A percentile compares a stretch with the other conserved stretches of the same genome.
Evolutionary conservation across 2,797 vertebrate genomes (phyloP).

Genomic region (Tolypeutes matacus): DNA sequence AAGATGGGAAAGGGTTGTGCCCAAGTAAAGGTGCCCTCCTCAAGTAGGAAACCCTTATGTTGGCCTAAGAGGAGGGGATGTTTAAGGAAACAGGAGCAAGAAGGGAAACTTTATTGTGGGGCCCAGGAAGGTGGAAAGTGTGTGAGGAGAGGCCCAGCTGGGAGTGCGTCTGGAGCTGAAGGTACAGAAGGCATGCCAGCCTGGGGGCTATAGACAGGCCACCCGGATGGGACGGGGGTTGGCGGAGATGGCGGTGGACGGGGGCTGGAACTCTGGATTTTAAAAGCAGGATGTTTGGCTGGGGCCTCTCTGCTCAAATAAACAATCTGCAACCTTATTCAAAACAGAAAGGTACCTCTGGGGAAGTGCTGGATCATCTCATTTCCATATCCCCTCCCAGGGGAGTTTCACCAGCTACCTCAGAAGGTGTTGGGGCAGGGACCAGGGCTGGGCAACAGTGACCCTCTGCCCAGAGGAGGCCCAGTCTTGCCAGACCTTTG

Average conservation of each 20-base stretch:
- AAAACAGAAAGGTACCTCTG: slow-evolving; percentile 88
- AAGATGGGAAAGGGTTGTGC: background rate
- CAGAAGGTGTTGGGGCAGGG: background rate
- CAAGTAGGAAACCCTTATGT: background rate
- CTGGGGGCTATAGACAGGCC: background rate
- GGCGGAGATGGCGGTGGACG: too few species aligned
- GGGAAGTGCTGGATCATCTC: slow-evolving; percentile 90
- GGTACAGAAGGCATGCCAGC: background rate
- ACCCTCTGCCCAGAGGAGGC: background rate
- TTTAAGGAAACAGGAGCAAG: background rate
- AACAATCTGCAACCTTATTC: slow-evolving; percentile 95
- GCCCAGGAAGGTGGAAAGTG: background rate
- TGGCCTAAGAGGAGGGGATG: background rate
- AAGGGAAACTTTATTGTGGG: background rate
- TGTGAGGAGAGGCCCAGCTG: background rate
- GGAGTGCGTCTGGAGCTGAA: background rate
- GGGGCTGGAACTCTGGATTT: slow-evolving; percentile 82
- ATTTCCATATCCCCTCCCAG: slow-evolving; percentile 89
- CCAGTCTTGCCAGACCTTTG: background rate
- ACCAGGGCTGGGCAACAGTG: background rate
- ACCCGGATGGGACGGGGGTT: background rate
- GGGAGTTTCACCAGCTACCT: slow-evolving; percentile 86
- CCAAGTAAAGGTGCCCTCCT: background rate
- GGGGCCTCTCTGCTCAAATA: slow-evolving; percentile 96
- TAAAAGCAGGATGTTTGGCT: slow-evolving; percentile 96